Conservation (phyloP, 2,888 invertebrate genomes). For the Archips crataeganus region DNA sequence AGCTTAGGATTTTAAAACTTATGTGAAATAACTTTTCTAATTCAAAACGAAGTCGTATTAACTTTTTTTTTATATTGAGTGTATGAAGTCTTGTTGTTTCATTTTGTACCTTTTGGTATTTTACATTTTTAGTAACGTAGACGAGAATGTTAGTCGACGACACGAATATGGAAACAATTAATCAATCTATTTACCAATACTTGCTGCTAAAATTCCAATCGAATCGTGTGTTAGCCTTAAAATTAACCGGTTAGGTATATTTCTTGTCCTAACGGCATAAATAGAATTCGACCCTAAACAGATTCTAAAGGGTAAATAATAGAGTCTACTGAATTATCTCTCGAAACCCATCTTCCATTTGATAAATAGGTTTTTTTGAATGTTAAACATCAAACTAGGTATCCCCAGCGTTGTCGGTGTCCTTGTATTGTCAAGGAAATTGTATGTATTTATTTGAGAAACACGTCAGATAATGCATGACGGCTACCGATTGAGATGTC, state of each 20-base stretch:
- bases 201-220: neutral
- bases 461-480: constrained; percentile 79
- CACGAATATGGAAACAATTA: neutral
- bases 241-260: neutral
- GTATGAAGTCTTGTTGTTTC: too few relatives aligned
- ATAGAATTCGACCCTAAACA: constrained; percentile 47
- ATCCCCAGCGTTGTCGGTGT: constrained; percentile 56
- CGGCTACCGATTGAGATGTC: constrained; percentile 81
- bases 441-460: constrained; percentile 81
- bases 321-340: constrained; percentile 74
- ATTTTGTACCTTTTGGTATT: too few relatives aligned
- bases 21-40: too few relatives aligned
- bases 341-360: constrained; percentile 75
- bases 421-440: constrained; percentile 78
- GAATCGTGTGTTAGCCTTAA: neutral
- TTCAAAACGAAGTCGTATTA: too few relatives aligned
- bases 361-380: constrained; percentile 79
- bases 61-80: too few relatives aligned
- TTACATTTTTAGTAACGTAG: neutral
- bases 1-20: too few relatives aligned
- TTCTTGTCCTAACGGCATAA: neutral
- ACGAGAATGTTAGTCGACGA: neutral
- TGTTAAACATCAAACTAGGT: constrained; percentile 68
- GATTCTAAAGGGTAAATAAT: constrained; percentile 80
- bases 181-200: neutral